Conservation (phyloP, 2,888 invertebrate genomes). For the Synanthedon tipuliformis region DNA sequence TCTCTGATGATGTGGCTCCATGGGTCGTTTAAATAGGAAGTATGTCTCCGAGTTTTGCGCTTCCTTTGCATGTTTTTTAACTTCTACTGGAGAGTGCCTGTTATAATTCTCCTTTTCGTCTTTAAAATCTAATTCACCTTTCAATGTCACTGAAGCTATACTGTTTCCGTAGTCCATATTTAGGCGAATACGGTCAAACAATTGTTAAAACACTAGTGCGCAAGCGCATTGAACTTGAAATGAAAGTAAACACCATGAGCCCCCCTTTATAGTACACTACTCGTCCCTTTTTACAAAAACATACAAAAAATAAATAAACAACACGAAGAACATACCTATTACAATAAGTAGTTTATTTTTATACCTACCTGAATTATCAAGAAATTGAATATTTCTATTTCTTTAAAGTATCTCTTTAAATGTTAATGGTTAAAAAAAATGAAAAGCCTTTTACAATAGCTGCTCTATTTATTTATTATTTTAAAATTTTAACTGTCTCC, state of each 20-base stretch:
- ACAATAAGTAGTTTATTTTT: no score
- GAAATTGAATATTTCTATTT: no score
- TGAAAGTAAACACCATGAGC: constrained; percentile 15
- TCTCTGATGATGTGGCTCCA: constrained; percentile 32
- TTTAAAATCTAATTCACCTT: constrained; percentile 48
- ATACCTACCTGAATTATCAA: no score
- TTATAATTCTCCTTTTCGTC: constrained; percentile 56
- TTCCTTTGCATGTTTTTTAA: constrained; percentile 33
- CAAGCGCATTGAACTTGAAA: constrained; percentile 10
- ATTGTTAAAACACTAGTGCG: constrained; percentile 25
- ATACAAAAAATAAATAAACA: no score
- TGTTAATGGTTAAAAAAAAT: no score
- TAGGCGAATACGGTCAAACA: constrained; percentile 9
- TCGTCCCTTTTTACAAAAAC: constrained; percentile 66
- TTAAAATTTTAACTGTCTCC: no score
- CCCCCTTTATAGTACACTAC: constrained; percentile 34
- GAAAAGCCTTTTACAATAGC: no score
- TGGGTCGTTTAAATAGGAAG: constrained; percentile 45
- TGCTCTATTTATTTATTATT: no score
- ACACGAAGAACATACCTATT: no score
- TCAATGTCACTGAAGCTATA: constrained; percentile 47
- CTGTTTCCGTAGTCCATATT: constrained; percentile 53
- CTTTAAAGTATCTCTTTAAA: no score
- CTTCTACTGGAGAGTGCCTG: constrained; percentile 44
- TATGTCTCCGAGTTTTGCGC: constrained; percentile 49